Evolutionary conservation across 2,113 vertebrate genomes (phyloP).

Genomic region (Tauraco erythrolophus): DNA sequence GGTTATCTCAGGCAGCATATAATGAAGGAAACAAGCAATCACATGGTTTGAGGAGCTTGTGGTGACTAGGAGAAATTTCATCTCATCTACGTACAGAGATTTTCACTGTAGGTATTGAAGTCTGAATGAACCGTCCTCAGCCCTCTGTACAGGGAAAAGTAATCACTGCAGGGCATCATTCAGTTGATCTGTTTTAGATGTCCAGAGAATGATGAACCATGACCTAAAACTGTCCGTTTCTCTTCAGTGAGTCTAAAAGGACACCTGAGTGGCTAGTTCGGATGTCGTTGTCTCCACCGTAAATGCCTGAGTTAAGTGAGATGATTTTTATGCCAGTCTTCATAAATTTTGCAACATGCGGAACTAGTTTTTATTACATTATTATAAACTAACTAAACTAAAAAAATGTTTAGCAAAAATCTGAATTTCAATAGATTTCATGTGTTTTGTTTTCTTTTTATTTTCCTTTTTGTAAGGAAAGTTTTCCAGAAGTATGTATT

Average conservation of each 20-base stretch:
- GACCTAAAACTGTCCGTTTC: background rate
- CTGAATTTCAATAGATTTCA: background rate
- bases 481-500: accelerated
- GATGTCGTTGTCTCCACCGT: background rate
- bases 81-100: background rate
- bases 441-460: background rate
- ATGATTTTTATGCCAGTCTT: background rate
- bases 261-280: background rate
- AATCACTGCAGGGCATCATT: background rate
- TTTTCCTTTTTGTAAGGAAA: background rate
- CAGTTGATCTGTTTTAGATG: background rate
- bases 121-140: background rate
- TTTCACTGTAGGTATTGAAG: background rate
- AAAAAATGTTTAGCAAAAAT: background rate
- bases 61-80: background rate
- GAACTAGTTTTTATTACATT: background rate
- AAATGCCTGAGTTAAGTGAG: background rate
- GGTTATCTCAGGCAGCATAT: accelerated
- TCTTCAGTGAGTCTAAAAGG: background rate
- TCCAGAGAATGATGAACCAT: background rate
- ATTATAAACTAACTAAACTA: background rate
- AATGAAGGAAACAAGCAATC: background rate
- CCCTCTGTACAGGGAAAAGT: background rate
- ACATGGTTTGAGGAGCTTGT: background rate
- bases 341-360: background rate